Percentiles rank a stretch among this genome's conserved stretches.
phyloP scores from a whole-genome alignment of 2,888 invertebrate species.

The Hydrotaea cyrtoneurina region DNA sequence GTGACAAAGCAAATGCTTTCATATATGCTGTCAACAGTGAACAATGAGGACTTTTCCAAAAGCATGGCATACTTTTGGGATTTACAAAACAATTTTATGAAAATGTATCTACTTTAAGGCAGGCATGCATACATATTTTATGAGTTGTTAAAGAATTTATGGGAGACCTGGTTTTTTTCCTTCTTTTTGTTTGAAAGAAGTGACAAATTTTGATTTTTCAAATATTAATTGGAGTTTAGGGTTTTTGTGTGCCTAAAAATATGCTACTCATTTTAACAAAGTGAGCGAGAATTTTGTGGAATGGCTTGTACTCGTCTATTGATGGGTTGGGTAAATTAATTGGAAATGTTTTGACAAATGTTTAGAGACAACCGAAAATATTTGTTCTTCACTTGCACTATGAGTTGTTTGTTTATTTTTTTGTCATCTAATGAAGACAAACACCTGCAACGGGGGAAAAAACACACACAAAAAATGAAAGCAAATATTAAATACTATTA shows the following conservation, averaged over 20 bases:
- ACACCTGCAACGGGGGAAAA: neutral
- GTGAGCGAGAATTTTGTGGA: too few species aligned
- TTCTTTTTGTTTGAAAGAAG: neutral
- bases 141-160: neutral
- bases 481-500: constrained; percentile 3
- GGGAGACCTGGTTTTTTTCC: too few species aligned
- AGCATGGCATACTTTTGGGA: constrained; percentile 8
- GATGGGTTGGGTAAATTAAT: neutral
- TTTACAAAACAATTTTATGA: neutral
- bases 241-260: neutral
- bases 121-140: neutral
- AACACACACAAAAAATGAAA: neutral
- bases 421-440: neutral
- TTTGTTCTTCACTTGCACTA: neutral
- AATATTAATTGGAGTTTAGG: neutral
- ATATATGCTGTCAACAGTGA: neutral
- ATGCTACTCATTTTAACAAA: neutral
- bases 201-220: constrained; percentile 14
- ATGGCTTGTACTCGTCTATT: too few species aligned
- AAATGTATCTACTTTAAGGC: constrained; percentile 2
- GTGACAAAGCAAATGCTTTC: neutral
- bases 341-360: neutral
- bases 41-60: neutral
- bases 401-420: neutral
- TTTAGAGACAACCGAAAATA: neutral